Conservation (phyloP, 2,888 invertebrate genomes). For the Lasioglossum villosulum region DNA sequence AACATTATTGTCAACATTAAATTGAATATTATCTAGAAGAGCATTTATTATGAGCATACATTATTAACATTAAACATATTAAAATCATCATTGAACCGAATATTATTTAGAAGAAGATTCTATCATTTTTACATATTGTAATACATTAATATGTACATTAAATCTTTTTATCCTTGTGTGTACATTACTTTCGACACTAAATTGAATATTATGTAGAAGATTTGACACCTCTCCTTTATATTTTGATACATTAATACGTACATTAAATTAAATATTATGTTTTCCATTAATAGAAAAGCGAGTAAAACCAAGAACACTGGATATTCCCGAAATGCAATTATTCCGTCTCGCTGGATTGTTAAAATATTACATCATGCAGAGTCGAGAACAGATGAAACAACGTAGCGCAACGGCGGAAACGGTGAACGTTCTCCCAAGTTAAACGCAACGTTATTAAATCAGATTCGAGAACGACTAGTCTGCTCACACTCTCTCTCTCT, state of each 20-base stretch:
- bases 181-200: not conserved
- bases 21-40: too few species aligned
- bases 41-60: too few species aligned
- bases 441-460: constrained; percentile 29
- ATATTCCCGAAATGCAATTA: not conserved
- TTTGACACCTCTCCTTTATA: not conserved
- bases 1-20: too few species aligned
- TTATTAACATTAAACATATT: too few species aligned
- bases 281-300: not conserved
- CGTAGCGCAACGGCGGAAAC: not conserved
- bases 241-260: not conserved
- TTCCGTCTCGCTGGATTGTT: not conserved
- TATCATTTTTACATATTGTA: too few species aligned
- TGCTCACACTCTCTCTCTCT: constrained; percentile 4
- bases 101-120: too few species aligned
- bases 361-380: not conserved
- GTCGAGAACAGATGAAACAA: constrained; percentile 5
- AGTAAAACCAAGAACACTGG: not conserved
- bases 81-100: too few species aligned
- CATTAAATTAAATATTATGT: not conserved
- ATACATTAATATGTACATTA: too few species aligned
- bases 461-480: constrained; percentile 17
- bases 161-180: too few species aligned
- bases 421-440: not conserved
- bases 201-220: not conserved